Base-by-base conservation (phyloP, 1,140 invertebrate genomes). In the Drosophila tropicalis region DNA sequence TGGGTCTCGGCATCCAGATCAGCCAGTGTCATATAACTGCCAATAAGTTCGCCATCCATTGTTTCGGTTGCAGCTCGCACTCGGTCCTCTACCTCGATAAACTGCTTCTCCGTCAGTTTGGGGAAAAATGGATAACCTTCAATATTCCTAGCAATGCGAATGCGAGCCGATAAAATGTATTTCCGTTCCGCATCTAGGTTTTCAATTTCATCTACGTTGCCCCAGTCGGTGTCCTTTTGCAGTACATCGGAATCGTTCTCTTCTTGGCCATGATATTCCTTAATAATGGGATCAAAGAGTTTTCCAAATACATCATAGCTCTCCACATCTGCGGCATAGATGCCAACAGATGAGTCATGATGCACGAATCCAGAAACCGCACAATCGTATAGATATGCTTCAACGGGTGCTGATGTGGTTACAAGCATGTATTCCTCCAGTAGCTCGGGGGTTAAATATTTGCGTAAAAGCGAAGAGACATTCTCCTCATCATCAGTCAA, bases 111-210 rank as follows among this genome's bases (percentile, higher is more conserved):
- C 5, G 93, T 95, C 78, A 96, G 93, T 69, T 94, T 95, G 1
- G 96, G 95, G 92, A 97, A 96, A 93, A 97, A 97, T 17, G 96
- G 95, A 90, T 95, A 96, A 17, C 95, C 95, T 58, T 94, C 92
- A 47, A 95, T 83, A 67, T 95, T 95, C 58, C 96, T 93, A 12
- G 95, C 95, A 74, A 95, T 95, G 32, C 96, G 94, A 7, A 97
- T 94, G 77, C 96, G 94, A 13, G 96, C 96, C 1, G 95, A 96
- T 61, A 96, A 92, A 62, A 97, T 94, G 86, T 94, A 96, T 91
- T 93, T 94, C 80, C 92, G 93, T 41, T 92, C 93, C 3, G 96
- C 96, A 92, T 97, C 96, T 32, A 97, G 91, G 84, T 97, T 94
- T 19, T 94, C 94, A 13, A 97, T 92, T 57, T 93, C 92, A 64